A percentile compares a stretch with the other conserved stretches of the same genome.
phyloP scores from a whole-genome alignment of 1,140 invertebrate genomes.

The Hydropsyche tenuis region DNA sequence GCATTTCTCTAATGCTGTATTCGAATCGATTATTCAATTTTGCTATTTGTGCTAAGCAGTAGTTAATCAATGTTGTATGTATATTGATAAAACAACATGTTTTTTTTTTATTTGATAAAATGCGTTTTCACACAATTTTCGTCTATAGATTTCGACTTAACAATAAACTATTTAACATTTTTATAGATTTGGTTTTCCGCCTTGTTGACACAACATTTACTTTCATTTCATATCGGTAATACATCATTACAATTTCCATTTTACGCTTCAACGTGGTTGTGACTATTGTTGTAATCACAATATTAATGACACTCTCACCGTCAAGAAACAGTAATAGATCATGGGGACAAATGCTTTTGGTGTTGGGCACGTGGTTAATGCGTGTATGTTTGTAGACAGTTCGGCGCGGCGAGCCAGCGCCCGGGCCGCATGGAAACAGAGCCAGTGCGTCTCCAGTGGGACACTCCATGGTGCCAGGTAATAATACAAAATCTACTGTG shows the following conservation, averaged over 20 bases:
- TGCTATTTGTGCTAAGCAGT: slow-evolving; percentile 35
- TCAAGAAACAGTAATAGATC: too few species aligned
- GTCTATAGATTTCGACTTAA: too few species aligned
- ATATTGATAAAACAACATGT: not conserved
- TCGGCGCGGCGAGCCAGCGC: slow-evolving; percentile 76
- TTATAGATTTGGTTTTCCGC: too few species aligned
- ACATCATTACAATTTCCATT: too few species aligned
- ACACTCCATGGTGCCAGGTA: slow-evolving; percentile 66
- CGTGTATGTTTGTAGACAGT: slow-evolving; percentile 75
- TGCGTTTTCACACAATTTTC: too few species aligned
- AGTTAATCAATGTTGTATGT: slow-evolving; percentile 32
- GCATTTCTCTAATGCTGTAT: slow-evolving; percentile 30
- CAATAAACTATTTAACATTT: too few species aligned
- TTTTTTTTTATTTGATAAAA: too few species aligned
- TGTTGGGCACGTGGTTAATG: slow-evolving; percentile 56
- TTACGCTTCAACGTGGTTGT: too few species aligned
- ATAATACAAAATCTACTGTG: slow-evolving; percentile 8
- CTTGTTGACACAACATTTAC: too few species aligned
- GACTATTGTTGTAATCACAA: too few species aligned
- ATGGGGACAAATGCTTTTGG: not conserved
- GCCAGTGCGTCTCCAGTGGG: slow-evolving; percentile 75
- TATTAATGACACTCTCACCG: too few species aligned
- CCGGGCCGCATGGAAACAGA: slow-evolving; percentile 79
- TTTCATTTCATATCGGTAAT: too few species aligned
- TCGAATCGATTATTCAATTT: slow-evolving; percentile 21